Evolutionary conservation across 2,113 vertebrate genomes (phyloP), one percentile per base, ranked within the genome.

Genomic region (Serilophus lunatus): DNA sequence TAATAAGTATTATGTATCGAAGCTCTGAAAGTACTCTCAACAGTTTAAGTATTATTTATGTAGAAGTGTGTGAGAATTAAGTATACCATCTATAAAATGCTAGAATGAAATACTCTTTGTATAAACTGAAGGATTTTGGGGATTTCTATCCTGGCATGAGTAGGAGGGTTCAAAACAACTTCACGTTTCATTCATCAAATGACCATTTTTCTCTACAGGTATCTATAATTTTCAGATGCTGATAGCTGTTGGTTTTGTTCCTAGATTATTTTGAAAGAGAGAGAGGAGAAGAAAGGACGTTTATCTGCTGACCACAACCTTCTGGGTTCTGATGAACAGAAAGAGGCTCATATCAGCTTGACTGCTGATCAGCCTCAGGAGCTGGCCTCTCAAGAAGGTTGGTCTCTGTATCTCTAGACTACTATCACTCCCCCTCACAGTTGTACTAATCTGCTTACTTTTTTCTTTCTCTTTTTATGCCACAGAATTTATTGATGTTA

Each of bases 181-280:
- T 35, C 28, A 22, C 64, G 38, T 57, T 49, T 10, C 22, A 26
- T 54, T 74, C 38, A n/a, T 47, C 57, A 50, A 57, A 36, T 4
- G 6, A 7, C 22, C 9, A 1, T 12, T 24, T 56, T 85, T 78
- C 18, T 44, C 56, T 54, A 53, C 29, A 54, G 31, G 6, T 71
- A 22, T 49, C 7, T 40, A 3, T 60, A 22, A 42, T 42, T 86
- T 89, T 64, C 47, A 79, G 38, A 38, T 82, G 69, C 71, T 97
- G 59, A 97, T 65, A 69, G 50, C 47, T 92, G 61, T 24, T 96
- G 57, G 12, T 33, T 94, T 92, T 97, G 69, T 95, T 76, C 86
- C 42, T 93, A 99, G 99, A 99, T 99, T 75, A 99, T 99, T 95
- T 97, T 99, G 95, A 99, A 99, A 96, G 99, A 99, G 95, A 98